A percentile compares a stretch with the other conserved stretches of the same genome.
These are phyloP conservation scores for Conus canariensis DNA, from an alignment of 2,888 invertebrate genomes.

Conservation along the genomic window DNA sequence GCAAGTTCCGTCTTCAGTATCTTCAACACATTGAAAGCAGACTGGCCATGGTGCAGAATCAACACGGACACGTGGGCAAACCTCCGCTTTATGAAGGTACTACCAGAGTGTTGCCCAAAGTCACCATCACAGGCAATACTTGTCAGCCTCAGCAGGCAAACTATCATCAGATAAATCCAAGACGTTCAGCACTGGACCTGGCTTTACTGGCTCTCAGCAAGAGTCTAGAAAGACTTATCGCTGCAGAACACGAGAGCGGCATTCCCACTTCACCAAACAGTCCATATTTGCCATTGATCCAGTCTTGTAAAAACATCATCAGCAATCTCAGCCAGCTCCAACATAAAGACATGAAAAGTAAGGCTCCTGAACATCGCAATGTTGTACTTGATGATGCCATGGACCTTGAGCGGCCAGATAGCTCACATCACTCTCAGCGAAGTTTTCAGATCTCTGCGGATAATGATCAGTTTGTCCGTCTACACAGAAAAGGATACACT, in stretches of 20 bases:
- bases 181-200: background rate
- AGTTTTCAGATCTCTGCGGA: too few relatives aligned
- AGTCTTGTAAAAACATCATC: background rate
- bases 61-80: background rate
- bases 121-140: background rate
- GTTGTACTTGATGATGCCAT: background rate
- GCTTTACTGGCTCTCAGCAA: background rate
- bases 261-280: background rate
- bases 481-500: too few relatives aligned
- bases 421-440: too few relatives aligned
- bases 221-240: background rate
- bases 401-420: too few relatives aligned
- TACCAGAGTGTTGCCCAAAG: background rate
- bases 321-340: background rate
- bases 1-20: background rate
- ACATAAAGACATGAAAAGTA: background rate
- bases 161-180: background rate
- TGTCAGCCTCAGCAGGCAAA: background rate
- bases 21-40: background rate
- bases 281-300: background rate
- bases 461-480: too few relatives aligned
- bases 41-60: background rate
- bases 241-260: background rate
- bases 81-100: background rate
- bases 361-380: background rate